These are phyloP conservation scores for Merodon equestris DNA, from an alignment of 2,888 invertebrate species.

Conservation along the genomic window DNA sequence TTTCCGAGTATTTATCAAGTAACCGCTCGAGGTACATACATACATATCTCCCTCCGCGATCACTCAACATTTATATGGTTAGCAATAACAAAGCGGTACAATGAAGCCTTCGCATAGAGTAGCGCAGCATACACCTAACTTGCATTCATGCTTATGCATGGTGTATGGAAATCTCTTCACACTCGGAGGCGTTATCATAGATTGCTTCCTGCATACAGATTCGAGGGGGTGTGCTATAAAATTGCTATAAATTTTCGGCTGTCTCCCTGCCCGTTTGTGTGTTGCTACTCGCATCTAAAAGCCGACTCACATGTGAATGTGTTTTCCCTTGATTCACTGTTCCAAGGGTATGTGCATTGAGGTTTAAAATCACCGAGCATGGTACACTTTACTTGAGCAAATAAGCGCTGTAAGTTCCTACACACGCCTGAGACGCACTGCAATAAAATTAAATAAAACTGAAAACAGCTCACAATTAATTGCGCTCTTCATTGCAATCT, in stretches of 20 bases:
- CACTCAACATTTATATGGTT: conserved; percentile 25
- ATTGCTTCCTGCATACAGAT: too few relatives aligned
- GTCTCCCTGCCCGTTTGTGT: conserved; percentile 8
- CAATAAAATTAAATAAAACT: conserved; percentile 8
- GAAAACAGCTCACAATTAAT: conserved; percentile 12
- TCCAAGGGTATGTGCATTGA: conserved; percentile 58
- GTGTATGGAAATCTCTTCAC: too few relatives aligned
- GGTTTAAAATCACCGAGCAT: conserved; percentile 37
- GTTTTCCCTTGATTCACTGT: conserved; percentile 48
- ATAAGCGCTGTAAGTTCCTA: conserved; percentile 29
- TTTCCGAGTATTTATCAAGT: conserved; percentile 45
- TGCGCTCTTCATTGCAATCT: conserved; percentile 13
- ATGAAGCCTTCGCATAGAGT: conserved; percentile 40
- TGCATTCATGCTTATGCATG: too few relatives aligned
- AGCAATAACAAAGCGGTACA: conserved; percentile 36
- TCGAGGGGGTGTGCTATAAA: conserved; percentile 1
- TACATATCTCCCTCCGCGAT: conserved; percentile 37
- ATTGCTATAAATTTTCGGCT: conserved; percentile 21
- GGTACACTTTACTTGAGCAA: conserved; percentile 37
- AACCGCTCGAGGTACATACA: conserved; percentile 4
- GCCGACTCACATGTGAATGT: conserved; percentile 30
- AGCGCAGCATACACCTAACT: too few relatives aligned
- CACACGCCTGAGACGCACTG: conserved; percentile 23
- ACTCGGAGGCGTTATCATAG: too few relatives aligned
- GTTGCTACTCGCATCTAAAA: too few relatives aligned